phyloP scores from a whole-genome alignment of 2,113 vertebrate species.

The Etheostoma cragini region DNA sequence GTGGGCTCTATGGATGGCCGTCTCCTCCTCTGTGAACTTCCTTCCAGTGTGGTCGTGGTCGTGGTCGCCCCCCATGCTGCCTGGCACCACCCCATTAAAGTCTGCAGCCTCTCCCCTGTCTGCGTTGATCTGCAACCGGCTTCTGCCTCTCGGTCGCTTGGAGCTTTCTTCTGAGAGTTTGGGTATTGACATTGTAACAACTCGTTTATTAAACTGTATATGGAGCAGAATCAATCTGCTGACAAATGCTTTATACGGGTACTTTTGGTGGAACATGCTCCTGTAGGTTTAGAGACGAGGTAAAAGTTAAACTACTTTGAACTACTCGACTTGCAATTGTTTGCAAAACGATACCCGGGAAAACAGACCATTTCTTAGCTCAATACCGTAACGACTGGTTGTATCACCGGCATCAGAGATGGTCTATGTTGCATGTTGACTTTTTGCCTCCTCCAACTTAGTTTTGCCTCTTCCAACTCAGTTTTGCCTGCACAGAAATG shows the following conservation, averaged over 20 bases:
- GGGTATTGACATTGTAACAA: constrained; percentile 50
- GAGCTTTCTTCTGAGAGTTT: constrained; percentile 20
- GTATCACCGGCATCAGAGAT: background rate
- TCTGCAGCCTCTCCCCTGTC: background rate
- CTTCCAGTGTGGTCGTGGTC: background rate
- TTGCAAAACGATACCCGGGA: too few relatives aligned
- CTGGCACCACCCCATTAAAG: background rate
- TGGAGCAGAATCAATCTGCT: constrained; percentile 15
- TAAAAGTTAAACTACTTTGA: background rate
- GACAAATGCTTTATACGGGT: constrained; percentile 6
- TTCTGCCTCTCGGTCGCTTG: background rate
- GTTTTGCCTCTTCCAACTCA: background rate
- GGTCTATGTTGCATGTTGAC: background rate
- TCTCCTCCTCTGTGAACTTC: constrained; percentile 69
- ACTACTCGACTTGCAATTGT: background rate
- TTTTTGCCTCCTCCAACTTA: background rate
- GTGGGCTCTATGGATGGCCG: constrained; percentile 67
- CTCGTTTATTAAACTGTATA: constrained; percentile 27
- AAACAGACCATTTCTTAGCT: background rate
- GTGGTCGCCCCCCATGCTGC: background rate
- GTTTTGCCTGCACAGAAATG: background rate
- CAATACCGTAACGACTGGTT: background rate
- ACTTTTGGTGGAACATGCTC: constrained; percentile 43
- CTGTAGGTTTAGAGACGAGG: background rate
- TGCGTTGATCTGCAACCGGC: constrained; percentile 17